Evolutionary conservation across 23 tunicate genomes (phyloP).

Genomic region (Ciona savignyi): DNA sequence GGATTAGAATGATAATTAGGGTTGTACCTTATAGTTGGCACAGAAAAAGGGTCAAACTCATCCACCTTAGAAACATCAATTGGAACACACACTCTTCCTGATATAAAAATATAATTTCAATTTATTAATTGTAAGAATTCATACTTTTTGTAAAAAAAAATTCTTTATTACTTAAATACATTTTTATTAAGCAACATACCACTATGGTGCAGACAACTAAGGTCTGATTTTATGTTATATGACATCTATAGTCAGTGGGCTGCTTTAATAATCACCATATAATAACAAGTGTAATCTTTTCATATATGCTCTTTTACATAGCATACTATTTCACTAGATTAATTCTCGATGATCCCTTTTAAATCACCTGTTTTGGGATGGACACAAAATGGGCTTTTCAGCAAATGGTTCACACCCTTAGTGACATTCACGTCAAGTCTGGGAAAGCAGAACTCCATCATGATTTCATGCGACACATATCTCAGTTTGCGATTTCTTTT

Average conservation of each 20-base stretch:
- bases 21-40: constrained; percentile 82
- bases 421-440: constrained; percentile 92
- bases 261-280: too few relatives aligned
- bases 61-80: constrained; percentile 72
- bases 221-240: too few relatives aligned
- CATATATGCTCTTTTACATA: too few relatives aligned
- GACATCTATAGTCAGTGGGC: too few relatives aligned
- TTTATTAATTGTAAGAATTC: neutral
- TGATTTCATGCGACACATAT: constrained; percentile 62
- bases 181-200: too few relatives aligned
- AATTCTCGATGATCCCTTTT: too few relatives aligned
- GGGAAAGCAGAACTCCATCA: constrained; percentile 88
- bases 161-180: too few relatives aligned
- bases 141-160: neutral
- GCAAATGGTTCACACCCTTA: constrained; percentile 92
- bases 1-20: too few relatives aligned
- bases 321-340: too few relatives aligned
- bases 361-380: constrained; percentile 82
- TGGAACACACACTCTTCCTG: constrained; percentile 94
- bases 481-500: constrained; percentile 44
- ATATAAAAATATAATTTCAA: too few relatives aligned
- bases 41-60: constrained; percentile 80
- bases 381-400: constrained; percentile 95
- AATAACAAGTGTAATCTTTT: too few relatives aligned
- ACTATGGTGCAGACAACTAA: too few relatives aligned